These are phyloP conservation scores for Trachelus tabidus DNA, from an alignment of 2,888 invertebrate species.

Conservation along the genomic window DNA sequence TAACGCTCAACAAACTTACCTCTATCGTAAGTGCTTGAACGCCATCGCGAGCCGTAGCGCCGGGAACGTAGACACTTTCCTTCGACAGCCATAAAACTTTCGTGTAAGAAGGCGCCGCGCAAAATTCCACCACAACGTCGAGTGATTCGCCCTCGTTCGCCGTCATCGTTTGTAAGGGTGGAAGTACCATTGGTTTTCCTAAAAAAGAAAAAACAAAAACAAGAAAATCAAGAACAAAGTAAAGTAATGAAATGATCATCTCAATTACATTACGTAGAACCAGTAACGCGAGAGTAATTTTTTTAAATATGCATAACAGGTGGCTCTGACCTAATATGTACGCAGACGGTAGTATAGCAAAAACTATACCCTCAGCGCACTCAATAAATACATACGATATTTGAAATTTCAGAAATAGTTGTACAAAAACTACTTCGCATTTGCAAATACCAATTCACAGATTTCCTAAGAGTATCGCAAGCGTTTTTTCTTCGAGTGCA, in stretches of 20 bases:
- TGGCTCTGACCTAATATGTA: background rate
- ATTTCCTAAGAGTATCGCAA: background rate
- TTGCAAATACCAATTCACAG: background rate
- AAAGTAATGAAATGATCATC: background rate
- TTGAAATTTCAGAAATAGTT: background rate
- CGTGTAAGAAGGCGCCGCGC: constrained; percentile 79
- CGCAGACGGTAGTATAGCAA: background rate
- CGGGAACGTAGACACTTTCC: constrained; percentile 69
- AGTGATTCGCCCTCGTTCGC: constrained; percentile 77
- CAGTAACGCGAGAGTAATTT: background rate
- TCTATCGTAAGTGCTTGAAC: constrained; percentile 55
- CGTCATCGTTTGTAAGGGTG: constrained; percentile 74
- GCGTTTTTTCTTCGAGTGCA: background rate
- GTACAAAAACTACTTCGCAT: background rate
- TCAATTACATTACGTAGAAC: background rate
- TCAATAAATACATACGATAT: background rate
- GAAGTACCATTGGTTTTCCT: constrained; percentile 78
- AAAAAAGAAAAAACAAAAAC: constrained; percentile 49
- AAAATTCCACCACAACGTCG: constrained; percentile 78
- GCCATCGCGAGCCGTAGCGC: constrained; percentile 66
- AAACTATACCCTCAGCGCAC: background rate
- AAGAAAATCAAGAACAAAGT: background rate
- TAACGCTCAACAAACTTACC: constrained; percentile 34
- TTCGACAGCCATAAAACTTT: constrained; percentile 74
- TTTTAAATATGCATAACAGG: background rate